These are phyloP conservation scores for Poeciliopsis turneri DNA, from an alignment of 2,797 vertebrate species.

Conservation along the genomic window DNA sequence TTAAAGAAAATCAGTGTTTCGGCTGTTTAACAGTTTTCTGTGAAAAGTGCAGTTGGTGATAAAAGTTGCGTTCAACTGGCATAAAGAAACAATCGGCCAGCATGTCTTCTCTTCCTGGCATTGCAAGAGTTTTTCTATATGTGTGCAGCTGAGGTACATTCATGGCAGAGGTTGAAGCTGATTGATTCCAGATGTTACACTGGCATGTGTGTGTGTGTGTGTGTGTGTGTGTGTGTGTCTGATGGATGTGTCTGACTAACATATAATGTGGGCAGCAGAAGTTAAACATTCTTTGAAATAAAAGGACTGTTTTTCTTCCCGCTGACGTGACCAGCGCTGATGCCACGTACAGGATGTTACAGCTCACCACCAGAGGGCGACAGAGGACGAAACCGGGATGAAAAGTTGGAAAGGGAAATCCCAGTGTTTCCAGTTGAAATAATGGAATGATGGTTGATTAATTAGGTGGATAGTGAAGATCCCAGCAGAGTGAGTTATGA, in stretches of 20 bases:
- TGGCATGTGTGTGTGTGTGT: constrained; percentile 40
- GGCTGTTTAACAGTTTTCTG: too few relatives aligned
- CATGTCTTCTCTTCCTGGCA: constrained; percentile 1
- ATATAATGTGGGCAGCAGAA: constrained; percentile 61
- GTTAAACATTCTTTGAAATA: constrained; percentile 59
- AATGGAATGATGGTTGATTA: not conserved
- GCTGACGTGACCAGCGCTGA: constrained; percentile 44
- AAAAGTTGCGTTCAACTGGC: constrained; percentile 19
- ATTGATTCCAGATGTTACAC: constrained; percentile 76
- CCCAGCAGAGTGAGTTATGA: constrained; percentile 1
- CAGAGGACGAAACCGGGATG: constrained; percentile 14
- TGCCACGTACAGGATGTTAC: constrained; percentile 57
- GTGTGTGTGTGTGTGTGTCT: constrained; percentile 45
- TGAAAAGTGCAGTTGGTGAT: not conserved
- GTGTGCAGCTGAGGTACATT: constrained; percentile 49
- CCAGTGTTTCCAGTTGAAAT: constrained; percentile 1
- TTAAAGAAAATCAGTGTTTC: too few relatives aligned
- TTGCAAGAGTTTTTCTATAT: constrained; percentile 8
- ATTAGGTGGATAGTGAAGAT: constrained; percentile 8
- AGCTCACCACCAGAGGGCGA: constrained; percentile 62
- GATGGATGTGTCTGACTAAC: constrained; percentile 56
- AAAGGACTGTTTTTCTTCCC: constrained; percentile 23
- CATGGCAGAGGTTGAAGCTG: constrained; percentile 45
- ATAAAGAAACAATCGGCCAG: constrained; percentile 28
- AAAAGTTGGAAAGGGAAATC: not conserved